Evolutionary conservation across 2,888 invertebrate genomes (phyloP).

Genomic region (Ophion obscuratus): DNA sequence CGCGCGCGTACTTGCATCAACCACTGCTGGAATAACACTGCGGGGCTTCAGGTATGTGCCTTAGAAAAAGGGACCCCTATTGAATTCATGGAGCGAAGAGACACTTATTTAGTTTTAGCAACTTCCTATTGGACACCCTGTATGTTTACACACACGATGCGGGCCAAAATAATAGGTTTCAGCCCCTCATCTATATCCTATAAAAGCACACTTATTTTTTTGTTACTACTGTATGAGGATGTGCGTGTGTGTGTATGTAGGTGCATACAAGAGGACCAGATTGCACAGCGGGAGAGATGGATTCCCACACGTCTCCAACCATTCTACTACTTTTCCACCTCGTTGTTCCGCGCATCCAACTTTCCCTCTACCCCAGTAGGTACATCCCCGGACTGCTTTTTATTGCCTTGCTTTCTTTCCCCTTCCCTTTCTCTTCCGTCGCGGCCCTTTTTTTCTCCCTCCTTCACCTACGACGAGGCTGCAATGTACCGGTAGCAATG

Average conservation of each 20-base stretch:
- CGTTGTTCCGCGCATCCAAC: slow-evolving; percentile 10
- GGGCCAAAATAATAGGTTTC: background rate
- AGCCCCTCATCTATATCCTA: background rate
- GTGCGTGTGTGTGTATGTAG: background rate
- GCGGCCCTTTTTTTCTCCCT: background rate
- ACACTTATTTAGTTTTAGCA: no score
- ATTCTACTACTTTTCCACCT: slow-evolving; percentile 28
- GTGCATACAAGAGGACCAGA: slow-evolving; percentile 20
- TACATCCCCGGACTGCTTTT: background rate
- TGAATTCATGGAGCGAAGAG: no score
- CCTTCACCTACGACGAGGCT: background rate
- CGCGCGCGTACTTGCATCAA: no score
- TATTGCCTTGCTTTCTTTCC: background rate
- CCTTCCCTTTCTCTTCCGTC: background rate
- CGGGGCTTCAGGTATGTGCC: no score
- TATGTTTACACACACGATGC: background rate
- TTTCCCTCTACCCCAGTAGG: background rate
- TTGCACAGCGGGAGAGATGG: slow-evolving; percentile 28
- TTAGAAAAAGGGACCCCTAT: no score
- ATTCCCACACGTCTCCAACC: slow-evolving; percentile 37
- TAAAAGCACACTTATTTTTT: background rate
- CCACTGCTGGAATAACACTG: no score
- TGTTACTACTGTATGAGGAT: no score
- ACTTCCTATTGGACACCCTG: no score
- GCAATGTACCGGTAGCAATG: slow-evolving; percentile 13